phyloP scores from a whole-genome alignment of 1,140 invertebrate species.

The Whitmania pigra region DNA sequence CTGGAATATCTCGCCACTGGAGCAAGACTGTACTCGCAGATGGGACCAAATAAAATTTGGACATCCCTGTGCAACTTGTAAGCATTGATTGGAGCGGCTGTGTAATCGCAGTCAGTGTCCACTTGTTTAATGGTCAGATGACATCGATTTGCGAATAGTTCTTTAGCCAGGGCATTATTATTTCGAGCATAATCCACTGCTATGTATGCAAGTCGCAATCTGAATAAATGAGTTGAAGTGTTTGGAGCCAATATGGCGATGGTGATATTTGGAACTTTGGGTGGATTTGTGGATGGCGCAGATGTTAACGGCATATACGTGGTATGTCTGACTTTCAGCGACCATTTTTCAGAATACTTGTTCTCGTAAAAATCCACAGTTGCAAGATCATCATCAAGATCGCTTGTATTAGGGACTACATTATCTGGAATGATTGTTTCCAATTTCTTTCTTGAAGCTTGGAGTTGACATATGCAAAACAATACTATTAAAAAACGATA shows the following conservation, averaged over 20 bases:
- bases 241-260: slow-evolving; percentile 11
- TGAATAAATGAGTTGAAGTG: background rate
- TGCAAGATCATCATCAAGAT: too few relatives aligned
- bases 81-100: slow-evolving; percentile 46
- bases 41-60: slow-evolving; percentile 76
- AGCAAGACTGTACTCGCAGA: slow-evolving; percentile 80
- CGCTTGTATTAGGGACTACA: too few relatives aligned
- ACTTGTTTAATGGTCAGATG: slow-evolving; percentile 36
- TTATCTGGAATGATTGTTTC: too few relatives aligned
- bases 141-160: background rate
- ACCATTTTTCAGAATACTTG: too few relatives aligned
- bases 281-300: too few relatives aligned
- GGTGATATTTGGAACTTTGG: too few relatives aligned
- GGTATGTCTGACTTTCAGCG: too few relatives aligned
- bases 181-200: slow-evolving; percentile 9
- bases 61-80: slow-evolving; percentile 31
- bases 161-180: background rate
- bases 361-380: too few relatives aligned
- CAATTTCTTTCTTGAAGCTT: too few relatives aligned
- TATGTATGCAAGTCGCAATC: background rate
- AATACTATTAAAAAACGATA: too few relatives aligned
- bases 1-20: slow-evolving; percentile 74
- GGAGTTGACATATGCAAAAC: too few relatives aligned
- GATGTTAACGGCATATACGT: too few relatives aligned
- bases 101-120: slow-evolving; percentile 66